Evolutionary conservation across 2,797 vertebrate genomes (phyloP), one percentile per base, ranked within the genome.

Genomic region (Melanotaenia pygmaea): DNA sequence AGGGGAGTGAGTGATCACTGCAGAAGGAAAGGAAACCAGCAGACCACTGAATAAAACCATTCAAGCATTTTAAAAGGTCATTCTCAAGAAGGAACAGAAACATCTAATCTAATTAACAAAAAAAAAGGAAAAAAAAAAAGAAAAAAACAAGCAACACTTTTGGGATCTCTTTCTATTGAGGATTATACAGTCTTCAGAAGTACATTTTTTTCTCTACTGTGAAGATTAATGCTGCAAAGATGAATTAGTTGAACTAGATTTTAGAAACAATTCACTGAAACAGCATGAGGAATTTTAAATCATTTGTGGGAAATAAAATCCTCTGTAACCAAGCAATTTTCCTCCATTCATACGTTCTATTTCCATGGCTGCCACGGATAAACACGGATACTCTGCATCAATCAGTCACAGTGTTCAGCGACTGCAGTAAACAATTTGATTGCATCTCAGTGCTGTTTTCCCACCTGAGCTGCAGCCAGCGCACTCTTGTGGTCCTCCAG

Each of bases 401-500:
- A 30, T 77, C 70, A 70, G 66, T 64, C 50, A 45, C 24, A 9
- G 59, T 20, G 28, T 45, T 43, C 26, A 32, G 57, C 6, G 63
- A 71, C 50, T 30, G 56, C 26, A 51, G 64, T 54, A 47, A 64
- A 60, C 20, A 63, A 79, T 45, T 30, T 62, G 59, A 30, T 35
- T 30, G 20, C 7, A 9, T 47, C 20, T 47, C 18, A n/a, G 4
- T 5, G 28, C 28, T 12, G 43, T 12, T 51, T 72, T 84, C 83
- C 93, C 95, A 99, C 98, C 98, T 99, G 96, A 74, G 98, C 98
- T 85, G 93, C 95, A 76, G 95, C 96, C 91, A 99, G 96, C 45
- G 97, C 97, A 93, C 96, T 98, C 96, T 98, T 99, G 97, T 99
- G 98, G 96, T 97, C 97, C 88, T 98, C 95, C 89, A 99, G 86